Conservation (phyloP, 2,797 vertebrate genomes). For the Spheniscus humboldti region DNA sequence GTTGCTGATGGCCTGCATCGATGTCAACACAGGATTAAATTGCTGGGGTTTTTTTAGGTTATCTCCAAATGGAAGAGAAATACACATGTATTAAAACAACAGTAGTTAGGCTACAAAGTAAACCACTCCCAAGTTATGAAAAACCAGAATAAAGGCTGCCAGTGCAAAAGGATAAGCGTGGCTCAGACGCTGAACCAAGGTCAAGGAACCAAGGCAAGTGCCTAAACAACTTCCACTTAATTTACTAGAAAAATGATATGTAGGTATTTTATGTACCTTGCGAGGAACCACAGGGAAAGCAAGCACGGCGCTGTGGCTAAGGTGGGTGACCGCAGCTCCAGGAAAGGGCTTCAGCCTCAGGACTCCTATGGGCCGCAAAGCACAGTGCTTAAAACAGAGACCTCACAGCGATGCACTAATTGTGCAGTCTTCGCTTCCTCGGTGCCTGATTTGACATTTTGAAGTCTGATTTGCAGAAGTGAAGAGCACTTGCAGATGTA, state of each 20-base stretch:
- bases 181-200: not conserved
- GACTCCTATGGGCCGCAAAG: not conserved
- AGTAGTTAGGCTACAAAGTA: not conserved
- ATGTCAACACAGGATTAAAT: not conserved
- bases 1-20: accelerated
- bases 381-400: not conserved
- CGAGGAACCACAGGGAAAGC: accelerated
- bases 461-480: not conserved
- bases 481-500: not conserved
- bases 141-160: not conserved
- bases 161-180: not conserved
- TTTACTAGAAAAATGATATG: not conserved
- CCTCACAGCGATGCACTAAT: not conserved
- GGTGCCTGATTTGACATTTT: not conserved
- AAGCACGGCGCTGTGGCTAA: accelerated
- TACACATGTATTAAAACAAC: not conserved
- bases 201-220: not conserved
- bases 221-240: not conserved
- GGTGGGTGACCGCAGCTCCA: not conserved
- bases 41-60: not conserved
- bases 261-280: not conserved
- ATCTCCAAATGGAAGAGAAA: not conserved
- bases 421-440: not conserved
- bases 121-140: not conserved
- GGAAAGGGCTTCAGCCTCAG: not conserved